Evolutionary conservation across 1,140 invertebrate genomes (phyloP), one percentile per base, ranked within the genome.

Genomic region (Luehdorfia chinensis): DNA sequence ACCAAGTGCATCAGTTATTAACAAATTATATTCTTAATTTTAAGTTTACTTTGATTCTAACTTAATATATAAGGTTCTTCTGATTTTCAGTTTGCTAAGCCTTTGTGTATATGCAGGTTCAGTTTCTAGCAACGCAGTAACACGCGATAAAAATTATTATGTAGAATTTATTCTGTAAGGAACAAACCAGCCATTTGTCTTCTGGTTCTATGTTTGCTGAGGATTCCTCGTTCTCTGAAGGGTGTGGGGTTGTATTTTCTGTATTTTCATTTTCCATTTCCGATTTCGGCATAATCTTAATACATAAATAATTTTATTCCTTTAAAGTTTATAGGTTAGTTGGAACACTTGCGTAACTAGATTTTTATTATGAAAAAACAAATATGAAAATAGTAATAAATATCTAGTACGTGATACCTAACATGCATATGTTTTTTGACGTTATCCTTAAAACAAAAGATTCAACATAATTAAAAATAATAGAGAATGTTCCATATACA

Each of bases 131-230:
- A 6, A 23, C 21, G 21, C 5, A 23, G 5, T 23, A 6, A 23
- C 8, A 23, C 8, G 5, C 21, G 5, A n/a, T 27, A 2, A 27
- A 2, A 27, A 27, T 9, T 2, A 9, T 27, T 0, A 27, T 27
- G 25, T n/a, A 27, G 11, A 27, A 27, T n/a, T 31, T 31, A 31
- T 31, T 21, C 2, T 21, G 19, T 3, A 21, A 21, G 9, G 50
- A 55, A 65, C 71, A 36, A 11, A 76, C 77, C 59, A 78, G 52
- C 68, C 68, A 81, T 39, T 71, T 76, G 34, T 81, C 73, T 50
- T 68, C 68, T 15, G 56, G 31, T 15, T 59, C 53, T 36, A 49
- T 12, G 12, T 31, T 12, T 4, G 30, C 31, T 18, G 28, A 15
- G 18, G 44, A 13, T 13, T 43, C 15, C 11, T 11, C 34, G 21